Base-by-base conservation (phyloP, 2,888 invertebrate species). In the Polydesmus complanatus region DNA sequence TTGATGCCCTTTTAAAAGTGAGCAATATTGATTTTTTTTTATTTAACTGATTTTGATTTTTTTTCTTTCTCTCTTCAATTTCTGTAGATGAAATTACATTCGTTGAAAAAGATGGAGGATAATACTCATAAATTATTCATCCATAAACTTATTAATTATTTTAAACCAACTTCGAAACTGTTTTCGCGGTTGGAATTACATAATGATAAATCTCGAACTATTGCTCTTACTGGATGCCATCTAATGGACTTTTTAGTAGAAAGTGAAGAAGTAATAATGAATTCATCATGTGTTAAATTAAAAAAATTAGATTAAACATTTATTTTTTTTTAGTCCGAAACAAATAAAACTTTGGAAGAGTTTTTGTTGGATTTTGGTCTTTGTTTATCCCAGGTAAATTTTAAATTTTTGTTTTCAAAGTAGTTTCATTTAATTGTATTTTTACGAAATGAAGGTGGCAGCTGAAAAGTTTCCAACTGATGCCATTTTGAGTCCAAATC, bases 401-500 rank as follows among this genome's bases (percentile, higher is more conserved):
- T 49, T 48, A 51, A 51, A 1, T 52, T 27, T 21, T 48, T 26
- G 19, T 27, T 27, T 51, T 49, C 26, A 23, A 48, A 54, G 27
- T 14, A 22, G 11, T 26, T 27, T 48, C 57, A 2, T 57, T 5
- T n/a, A 27, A n/a, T 55, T 27, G 21, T 27, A 25, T 26, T 14
- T 26, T 55, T 26, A n/a, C 26, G 21, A 27, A 19, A 37, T 58
- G 26, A 27, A 63, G 63, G 53, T 63, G 2, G 57, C 55, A 19
- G 47, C 58, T 2, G 63, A 63, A 27, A 37, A 54, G 66, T 84
- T 84, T 66, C 88, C 88, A 0, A 88, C 90, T 71, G 90, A 90
- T 70, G 89, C 89, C 66, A 76, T 91, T 22, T 88, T 92, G 69
- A 89, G 89, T 73, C 92, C 92, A 1, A 85, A 87, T 67, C 86